A percentile compares a stretch with the other conserved stretches of the same genome.
Evolutionary conservation across 2,888 invertebrate species (phyloP).

Genomic region (Orchesellides sinensis): DNA sequence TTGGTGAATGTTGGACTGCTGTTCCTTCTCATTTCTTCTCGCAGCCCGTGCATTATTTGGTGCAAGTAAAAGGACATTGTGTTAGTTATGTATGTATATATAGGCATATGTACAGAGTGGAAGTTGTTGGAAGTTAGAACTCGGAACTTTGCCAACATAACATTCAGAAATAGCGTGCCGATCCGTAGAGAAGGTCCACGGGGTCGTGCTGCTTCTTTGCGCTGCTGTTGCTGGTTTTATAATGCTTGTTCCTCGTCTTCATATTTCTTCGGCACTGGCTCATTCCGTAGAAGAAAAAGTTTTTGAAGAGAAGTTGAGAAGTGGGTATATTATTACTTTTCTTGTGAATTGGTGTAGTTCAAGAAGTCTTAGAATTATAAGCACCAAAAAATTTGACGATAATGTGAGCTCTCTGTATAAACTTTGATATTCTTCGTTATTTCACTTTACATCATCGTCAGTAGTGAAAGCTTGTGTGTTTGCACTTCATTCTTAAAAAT

Average conservation of each 20-base stretch:
- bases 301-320: background rate
- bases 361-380: no score
- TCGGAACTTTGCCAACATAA: slow-evolving; percentile 63
- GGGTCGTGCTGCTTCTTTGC: slow-evolving; percentile 47
- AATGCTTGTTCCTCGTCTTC: background rate
- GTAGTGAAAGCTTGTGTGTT: no score
- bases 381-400: no score
- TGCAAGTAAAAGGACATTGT: slow-evolving; percentile 14
- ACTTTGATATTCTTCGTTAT: no score
- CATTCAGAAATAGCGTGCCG: slow-evolving; percentile 63
- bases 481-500: no score
- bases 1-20: background rate
- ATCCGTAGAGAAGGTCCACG: slow-evolving; percentile 55
- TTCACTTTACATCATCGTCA: no score
- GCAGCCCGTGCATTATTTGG: background rate
- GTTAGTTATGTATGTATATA: background rate
- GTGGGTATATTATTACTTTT: background rate
- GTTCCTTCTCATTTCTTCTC: background rate
- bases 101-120: slow-evolving; percentile 21
- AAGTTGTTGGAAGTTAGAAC: slow-evolving; percentile 41
- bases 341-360: background rate
- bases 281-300: background rate
- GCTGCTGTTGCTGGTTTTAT: background rate
- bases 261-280: background rate
- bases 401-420: no score